Evolutionary conservation across 2,797 vertebrate genomes (phyloP).

Genomic region (Crenuchus spilurus): DNA sequence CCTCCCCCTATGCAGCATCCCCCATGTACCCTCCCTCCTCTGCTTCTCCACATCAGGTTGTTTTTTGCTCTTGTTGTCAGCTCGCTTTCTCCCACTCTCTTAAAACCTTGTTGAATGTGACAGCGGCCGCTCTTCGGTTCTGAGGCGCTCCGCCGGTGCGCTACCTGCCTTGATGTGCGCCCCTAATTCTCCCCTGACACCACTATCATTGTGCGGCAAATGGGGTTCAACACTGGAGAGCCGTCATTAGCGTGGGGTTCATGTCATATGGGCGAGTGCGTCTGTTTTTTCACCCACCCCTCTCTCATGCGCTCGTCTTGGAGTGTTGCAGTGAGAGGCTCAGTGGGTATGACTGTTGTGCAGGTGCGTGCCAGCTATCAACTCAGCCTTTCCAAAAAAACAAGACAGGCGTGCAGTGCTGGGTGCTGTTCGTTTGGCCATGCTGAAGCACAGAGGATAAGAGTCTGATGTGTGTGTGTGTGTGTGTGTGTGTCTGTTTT

Average conservation of each 20-base stretch:
- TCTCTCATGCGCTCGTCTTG: background rate
- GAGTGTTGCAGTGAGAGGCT: background rate
- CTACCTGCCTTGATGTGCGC: background rate
- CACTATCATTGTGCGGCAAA: background rate
- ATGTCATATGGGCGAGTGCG: conserved; percentile 1
- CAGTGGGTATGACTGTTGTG: conserved; percentile 8
- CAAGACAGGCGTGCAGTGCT: conserved; percentile 12
- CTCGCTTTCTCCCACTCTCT: conserved; percentile 18
- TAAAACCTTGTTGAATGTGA: conserved; percentile 40
- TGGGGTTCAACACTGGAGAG: background rate
- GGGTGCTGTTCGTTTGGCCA: background rate
- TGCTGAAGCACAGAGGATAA: conserved; percentile 6
- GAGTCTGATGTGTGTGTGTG: background rate
- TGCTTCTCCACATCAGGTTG: conserved; percentile 22
- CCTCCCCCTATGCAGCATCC: conserved; percentile 33
- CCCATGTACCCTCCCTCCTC: conserved; percentile 2
- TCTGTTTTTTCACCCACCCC: background rate
- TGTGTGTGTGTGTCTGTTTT: background rate
- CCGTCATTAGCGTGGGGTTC: conserved; percentile 5
- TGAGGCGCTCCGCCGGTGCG: background rate
- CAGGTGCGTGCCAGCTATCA: conserved; percentile 23
- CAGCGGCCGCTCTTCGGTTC: conserved; percentile 15
- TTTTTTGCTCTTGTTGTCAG: conserved; percentile 43
- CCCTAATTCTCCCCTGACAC: conserved; percentile 8
- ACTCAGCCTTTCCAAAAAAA: conserved; percentile 13